Percentiles rank a stretch among this genome's conserved stretches.
phyloP scores from a whole-genome alignment of 2,888 invertebrate genomes.

The Drosophila meridiana region DNA sequence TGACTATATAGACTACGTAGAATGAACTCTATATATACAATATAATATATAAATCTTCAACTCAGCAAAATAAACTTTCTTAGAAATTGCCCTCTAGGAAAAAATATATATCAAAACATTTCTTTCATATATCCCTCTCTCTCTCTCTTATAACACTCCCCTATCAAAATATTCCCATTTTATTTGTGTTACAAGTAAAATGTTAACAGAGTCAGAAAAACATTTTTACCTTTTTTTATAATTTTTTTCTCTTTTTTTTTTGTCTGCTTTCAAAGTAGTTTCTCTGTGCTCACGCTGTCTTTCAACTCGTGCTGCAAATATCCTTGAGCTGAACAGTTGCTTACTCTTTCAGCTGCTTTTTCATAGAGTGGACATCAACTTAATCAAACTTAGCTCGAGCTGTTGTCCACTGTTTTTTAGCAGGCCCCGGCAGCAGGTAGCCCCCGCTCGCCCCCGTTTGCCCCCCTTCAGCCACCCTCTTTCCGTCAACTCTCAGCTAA shows the following conservation, averaged over 20 bases:
- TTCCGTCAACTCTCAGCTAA: slow-evolving; percentile 27
- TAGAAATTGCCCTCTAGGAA: neutral
- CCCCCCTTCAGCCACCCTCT: no score
- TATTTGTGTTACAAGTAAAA: neutral
- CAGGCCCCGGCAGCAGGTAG: neutral
- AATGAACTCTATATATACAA: no score
- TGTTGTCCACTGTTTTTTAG: slow-evolving; percentile 43
- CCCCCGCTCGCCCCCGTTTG: neutral
- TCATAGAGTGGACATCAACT: slow-evolving; percentile 50
- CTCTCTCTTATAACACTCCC: neutral
- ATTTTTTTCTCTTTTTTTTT: neutral
- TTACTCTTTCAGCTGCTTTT: slow-evolving; percentile 32
- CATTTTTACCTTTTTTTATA: neutral
- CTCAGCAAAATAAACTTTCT: neutral
- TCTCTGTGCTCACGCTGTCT: neutral
- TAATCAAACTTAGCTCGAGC: slow-evolving; percentile 55
- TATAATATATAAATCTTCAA: no score
- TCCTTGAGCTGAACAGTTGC: slow-evolving; percentile 20
- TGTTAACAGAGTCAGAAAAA: neutral
- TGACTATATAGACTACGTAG: no score
- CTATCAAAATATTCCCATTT: neutral
- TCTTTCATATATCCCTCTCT: neutral
- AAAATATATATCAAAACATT: neutral
- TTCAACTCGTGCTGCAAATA: neutral
- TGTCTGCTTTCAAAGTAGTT: neutral